Evolutionary conservation across 2,797 vertebrate species (phyloP).

Genomic region (Neosalanx taihuensis): DNA sequence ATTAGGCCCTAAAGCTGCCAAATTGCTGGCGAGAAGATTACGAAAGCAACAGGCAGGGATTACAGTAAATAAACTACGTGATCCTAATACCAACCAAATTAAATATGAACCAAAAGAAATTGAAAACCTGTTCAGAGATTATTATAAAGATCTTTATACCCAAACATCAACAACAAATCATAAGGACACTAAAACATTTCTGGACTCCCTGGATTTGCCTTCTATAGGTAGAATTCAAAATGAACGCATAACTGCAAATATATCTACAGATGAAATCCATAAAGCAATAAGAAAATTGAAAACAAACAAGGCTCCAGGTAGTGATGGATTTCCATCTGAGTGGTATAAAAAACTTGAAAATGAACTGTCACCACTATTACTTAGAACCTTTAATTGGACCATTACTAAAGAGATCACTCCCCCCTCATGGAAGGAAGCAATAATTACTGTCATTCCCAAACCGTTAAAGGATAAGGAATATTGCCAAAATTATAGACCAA

Average conservation of each 20-base stretch:
- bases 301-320: neutral
- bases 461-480: neutral
- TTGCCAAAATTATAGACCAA: conserved; percentile 7
- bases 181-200: neutral
- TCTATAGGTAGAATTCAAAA: conserved; percentile 3
- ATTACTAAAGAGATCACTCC: neutral
- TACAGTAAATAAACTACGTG: conserved; percentile 9
- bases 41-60: conserved; percentile 6
- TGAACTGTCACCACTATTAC: neutral
- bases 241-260: neutral
- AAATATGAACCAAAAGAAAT: neutral
- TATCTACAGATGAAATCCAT: neutral
- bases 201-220: conserved; percentile 11
- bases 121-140: neutral
- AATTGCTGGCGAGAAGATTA: conserved; percentile 5
- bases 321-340: neutral
- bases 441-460: conserved; percentile 10
- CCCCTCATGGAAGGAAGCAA: neutral
- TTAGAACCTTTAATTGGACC: conserved; percentile 1
- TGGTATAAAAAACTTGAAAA: neutral
- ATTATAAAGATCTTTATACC: neutral
- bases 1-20: conserved; percentile 8
- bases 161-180: neutral
- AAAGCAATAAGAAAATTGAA: neutral
- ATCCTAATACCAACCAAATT: neutral